Conservation (phyloP, 2,888 invertebrate genomes). For the Malthinus flaveolus region DNA sequence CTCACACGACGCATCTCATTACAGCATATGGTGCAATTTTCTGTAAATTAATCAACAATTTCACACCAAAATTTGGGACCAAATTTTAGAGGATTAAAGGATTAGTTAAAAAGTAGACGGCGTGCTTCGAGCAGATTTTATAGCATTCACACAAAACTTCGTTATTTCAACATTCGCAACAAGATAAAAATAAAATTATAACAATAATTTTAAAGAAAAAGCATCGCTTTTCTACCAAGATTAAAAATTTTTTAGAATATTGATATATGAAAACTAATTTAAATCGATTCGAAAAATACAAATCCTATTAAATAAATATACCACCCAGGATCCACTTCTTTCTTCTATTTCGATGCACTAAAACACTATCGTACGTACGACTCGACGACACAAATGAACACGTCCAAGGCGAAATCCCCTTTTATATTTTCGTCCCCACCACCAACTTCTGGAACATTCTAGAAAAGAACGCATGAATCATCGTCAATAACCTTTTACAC, state of each 20-base stretch:
- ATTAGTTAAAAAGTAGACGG: constrained; percentile 4
- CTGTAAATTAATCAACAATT: constrained; percentile 25
- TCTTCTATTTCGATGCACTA: not conserved
- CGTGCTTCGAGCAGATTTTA: constrained; percentile 4
- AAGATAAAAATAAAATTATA: not conserved
- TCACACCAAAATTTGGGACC: constrained; percentile 21
- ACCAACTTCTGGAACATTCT: too few species aligned
- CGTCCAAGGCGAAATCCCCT: too few species aligned
- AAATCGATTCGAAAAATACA: constrained; percentile 7
- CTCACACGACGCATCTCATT: constrained; percentile 19
- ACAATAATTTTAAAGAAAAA: constrained; percentile 1
- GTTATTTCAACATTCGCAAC: constrained; percentile 1
- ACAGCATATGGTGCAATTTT: constrained; percentile 25
- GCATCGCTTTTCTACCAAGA: not conserved
- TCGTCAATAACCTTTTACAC: too few species aligned
- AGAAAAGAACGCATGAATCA: too few species aligned
- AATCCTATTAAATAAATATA: constrained; percentile 9
- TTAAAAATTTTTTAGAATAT: not conserved
- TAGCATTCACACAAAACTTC: not conserved
- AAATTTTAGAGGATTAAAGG: constrained; percentile 3
- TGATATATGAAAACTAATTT: not conserved
- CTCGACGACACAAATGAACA: not conserved
- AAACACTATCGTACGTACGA: too few species aligned
- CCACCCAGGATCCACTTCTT: not conserved
- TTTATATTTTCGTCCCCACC: too few species aligned